phyloP scores from a whole-genome alignment of 2,888 invertebrate species.

The Trichogramma evanescens region DNA sequence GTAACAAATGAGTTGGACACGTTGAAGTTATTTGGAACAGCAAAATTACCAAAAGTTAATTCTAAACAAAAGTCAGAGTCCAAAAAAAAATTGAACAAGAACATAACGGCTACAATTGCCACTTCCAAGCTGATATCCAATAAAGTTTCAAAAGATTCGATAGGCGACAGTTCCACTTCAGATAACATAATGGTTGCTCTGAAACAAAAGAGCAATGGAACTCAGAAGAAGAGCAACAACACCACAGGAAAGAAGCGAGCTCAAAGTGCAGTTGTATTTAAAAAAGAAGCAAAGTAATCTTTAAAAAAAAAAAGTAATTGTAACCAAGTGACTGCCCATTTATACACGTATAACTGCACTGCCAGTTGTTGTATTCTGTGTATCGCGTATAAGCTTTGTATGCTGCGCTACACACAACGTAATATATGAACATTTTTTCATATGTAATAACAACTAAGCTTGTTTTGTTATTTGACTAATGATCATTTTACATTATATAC shows the following conservation, averaged over 20 bases:
- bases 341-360: conserved; percentile 12
- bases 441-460: too few species aligned
- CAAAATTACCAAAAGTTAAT: conserved; percentile 30
- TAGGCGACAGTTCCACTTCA: conserved; percentile 34
- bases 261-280: conserved; percentile 26
- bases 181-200: conserved; percentile 27
- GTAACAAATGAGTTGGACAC: conserved; percentile 33
- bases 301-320: not conserved
- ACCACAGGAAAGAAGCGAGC: conserved; percentile 28
- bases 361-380: conserved; percentile 12
- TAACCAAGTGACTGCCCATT: conserved; percentile 6
- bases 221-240: conserved; percentile 24
- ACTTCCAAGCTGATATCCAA: conserved; percentile 25
- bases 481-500: too few species aligned
- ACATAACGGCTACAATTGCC: conserved; percentile 50
- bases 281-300: conserved; percentile 14
- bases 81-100: conserved; percentile 51
- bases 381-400: too few species aligned
- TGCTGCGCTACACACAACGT: too few species aligned
- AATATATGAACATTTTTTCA: too few species aligned
- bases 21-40: conserved; percentile 31
- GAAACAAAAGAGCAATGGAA: conserved; percentile 2
- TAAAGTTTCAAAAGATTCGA: conserved; percentile 24
- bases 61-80: conserved; percentile 35
- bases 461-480: too few species aligned